These are phyloP conservation scores for Halocynthia roretzi DNA, from an alignment of 23 tunicate species.

Conservation along the genomic window DNA sequence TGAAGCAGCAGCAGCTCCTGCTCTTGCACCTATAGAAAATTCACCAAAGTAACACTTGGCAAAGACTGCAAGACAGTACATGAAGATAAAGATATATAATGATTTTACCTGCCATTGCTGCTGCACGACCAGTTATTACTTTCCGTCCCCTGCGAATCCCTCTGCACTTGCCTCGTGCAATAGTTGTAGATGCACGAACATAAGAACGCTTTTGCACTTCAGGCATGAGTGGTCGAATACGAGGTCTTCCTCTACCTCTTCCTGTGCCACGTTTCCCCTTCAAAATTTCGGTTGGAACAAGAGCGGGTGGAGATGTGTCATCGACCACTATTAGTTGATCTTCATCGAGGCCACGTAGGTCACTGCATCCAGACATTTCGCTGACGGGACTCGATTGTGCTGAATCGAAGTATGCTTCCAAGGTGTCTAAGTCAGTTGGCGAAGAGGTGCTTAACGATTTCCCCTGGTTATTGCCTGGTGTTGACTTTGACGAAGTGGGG, in stretches of 20 bases:
- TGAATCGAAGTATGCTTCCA: conserved; percentile 2
- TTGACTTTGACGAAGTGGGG: conserved; percentile 3
- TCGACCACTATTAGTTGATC: conserved; percentile 30
- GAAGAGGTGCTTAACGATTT: conserved; percentile 2
- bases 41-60: neutral
- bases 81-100: neutral
- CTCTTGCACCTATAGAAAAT: conserved; percentile 43
- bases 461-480: neutral
- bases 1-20: conserved; percentile 70
- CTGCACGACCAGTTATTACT: conserved; percentile 71
- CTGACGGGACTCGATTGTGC: conserved; percentile 19
- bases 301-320: conserved; percentile 6
- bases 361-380: conserved; percentile 11
- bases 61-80: neutral
- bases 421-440: conserved; percentile 4
- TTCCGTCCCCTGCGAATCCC: conserved; percentile 31
- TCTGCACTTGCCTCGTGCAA: neutral
- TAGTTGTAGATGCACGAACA: neutral
- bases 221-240: conserved; percentile 30
- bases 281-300: neutral
- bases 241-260: conserved; percentile 33
- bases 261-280: neutral
- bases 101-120: conserved; percentile 62
- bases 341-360: neutral
- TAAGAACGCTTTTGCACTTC: conserved; percentile 9